Base-by-base conservation (phyloP, 2,797 vertebrate species). In the Anabacerthia variegaticeps region DNA sequence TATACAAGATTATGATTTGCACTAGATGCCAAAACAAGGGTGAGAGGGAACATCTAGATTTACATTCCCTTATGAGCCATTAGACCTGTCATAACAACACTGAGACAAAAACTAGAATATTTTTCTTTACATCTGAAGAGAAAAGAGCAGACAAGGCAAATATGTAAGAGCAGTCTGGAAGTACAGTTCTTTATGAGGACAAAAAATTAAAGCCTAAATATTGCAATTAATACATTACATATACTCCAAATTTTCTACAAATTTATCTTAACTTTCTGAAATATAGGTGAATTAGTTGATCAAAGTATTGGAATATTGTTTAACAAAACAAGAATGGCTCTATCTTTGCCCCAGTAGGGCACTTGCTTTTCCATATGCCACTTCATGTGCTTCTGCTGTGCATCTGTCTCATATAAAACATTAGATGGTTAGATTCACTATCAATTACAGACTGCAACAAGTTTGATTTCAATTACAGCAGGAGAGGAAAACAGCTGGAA, bases 401-500 rank as follows among this genome's bases (percentile, higher is more conserved):
- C 96, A 97, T 98, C 97, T 98, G 97, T 97, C 97, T 97, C 95
- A 68, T 79, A 97, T 96, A 97, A 98, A 97, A 97, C 93, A 97
- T 98, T 98, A 98, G 97, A 97, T 97, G 80, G 96, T 96, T 98
- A 96, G 95, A 97, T 98, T 98, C 95, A 93, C 96, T 97, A 98
- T 98, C 98, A 98, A 91, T 98, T 98, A 98, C 94, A 96, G 96
- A 82, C 95, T 96, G 96, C 94, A 98, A 98, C 96, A 98, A 98
- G 98, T 98, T 95, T 97, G 95, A 98, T 98, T 98, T 98, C 97
- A 98, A 97, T 98, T 98, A 98, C 93, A 97, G 93, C 75, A 97
- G 95, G 96, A 97, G 94, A 97, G 81, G 62, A 95, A 98, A 98
- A 98, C 98, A 98, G 97, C 97, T 98, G 98, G 97, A 91, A 97